Conservation (phyloP, 2,888 invertebrate genomes). For the Mechanitis mazaeus region DNA sequence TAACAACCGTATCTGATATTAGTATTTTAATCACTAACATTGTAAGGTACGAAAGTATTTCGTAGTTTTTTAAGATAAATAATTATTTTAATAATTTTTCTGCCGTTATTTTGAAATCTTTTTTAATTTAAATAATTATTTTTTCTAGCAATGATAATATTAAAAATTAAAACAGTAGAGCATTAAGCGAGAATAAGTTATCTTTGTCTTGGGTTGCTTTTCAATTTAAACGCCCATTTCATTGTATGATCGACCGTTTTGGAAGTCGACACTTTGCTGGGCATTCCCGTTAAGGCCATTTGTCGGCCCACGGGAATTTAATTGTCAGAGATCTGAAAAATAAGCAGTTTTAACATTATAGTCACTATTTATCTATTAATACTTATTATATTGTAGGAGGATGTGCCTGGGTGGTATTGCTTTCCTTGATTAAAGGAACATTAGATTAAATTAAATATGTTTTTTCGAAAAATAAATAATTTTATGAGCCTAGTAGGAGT, state of each 20-base stretch:
- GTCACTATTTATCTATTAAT: no score
- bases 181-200: conserved; percentile 18
- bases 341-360: conserved; percentile 13
- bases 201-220: conserved; percentile 10
- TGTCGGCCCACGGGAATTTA: conserved; percentile 68
- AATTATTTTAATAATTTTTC: no score
- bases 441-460: no score
- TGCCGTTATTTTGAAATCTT: background rate
- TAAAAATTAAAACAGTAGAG: conserved; percentile 1
- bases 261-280: conserved; percentile 55
- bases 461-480: no score
- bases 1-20: conserved; percentile 9
- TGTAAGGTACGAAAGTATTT: no score
- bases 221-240: conserved; percentile 60
- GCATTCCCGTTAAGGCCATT: conserved; percentile 70
- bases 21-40: background rate
- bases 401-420: no score
- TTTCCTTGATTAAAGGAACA: no score
- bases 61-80: no score
- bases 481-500: no score
- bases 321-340: conserved; percentile 69
- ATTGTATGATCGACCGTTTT: conserved; percentile 58
- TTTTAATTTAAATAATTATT: background rate
- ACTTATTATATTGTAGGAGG: no score
- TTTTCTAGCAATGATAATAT: background rate